Percentiles rank a stretch among this genome's conserved stretches.
phyloP scores from a whole-genome alignment of 2,888 invertebrate genomes.

The Melanchra persicariae region DNA sequence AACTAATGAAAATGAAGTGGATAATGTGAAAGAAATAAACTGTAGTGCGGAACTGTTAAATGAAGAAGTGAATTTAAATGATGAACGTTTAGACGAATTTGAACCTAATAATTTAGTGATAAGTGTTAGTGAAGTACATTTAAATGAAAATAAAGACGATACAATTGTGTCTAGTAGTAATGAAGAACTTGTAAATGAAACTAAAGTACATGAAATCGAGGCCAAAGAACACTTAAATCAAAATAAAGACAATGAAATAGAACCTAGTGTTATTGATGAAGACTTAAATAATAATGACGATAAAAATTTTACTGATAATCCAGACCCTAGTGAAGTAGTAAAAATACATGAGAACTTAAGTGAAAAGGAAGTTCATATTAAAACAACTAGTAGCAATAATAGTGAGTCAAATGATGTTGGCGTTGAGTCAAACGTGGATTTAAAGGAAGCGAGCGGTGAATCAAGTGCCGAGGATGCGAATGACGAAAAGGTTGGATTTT shows the following conservation, averaged over 20 bases:
- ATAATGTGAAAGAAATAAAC: constrained; percentile 46
- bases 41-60: constrained; percentile 49
- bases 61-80: constrained; percentile 45
- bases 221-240: constrained; percentile 21
- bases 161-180: constrained; percentile 9
- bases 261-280: constrained; percentile 27
- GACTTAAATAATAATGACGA: constrained; percentile 32
- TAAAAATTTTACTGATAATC: constrained; percentile 11
- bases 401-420: constrained; percentile 66
- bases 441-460: constrained; percentile 51
- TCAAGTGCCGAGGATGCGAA: constrained; percentile 50
- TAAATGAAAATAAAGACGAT: constrained; percentile 36
- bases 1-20: constrained; percentile 29
- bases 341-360: constrained; percentile 15
- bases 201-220: constrained; percentile 9
- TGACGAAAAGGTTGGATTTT: constrained; percentile 53
- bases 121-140: constrained; percentile 31
- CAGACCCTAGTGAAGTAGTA: constrained; percentile 21
- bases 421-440: constrained; percentile 54
- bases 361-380: constrained; percentile 47
- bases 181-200: constrained; percentile 30
- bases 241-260: constrained; percentile 20
- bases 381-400: constrained; percentile 34
- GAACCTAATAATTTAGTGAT: constrained; percentile 6
- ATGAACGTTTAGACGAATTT: constrained; percentile 26